These are phyloP conservation scores for Xylota segnis DNA, from an alignment of 2,888 invertebrate species.

Conservation along the genomic window DNA sequence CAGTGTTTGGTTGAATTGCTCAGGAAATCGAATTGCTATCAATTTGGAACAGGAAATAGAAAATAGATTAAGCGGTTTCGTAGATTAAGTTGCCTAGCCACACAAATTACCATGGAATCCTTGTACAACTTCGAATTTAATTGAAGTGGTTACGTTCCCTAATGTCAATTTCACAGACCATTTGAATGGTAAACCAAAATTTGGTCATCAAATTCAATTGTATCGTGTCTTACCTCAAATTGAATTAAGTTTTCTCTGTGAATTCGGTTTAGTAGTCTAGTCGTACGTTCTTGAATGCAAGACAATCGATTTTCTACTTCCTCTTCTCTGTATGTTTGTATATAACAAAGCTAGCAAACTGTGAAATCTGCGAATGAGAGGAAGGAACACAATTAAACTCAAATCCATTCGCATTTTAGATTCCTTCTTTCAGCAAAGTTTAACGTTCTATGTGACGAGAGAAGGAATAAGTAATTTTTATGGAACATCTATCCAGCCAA, in stretches of 20 bases:
- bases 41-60: conserved; percentile 7
- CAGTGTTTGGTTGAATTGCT: neutral
- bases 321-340: neutral
- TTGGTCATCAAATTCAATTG: neutral
- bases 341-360: neutral
- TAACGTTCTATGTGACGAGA: neutral
- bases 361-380: neutral
- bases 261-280: neutral
- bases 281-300: neutral
- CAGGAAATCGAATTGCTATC: neutral
- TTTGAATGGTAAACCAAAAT: neutral
- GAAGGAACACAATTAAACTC: too few species aligned
- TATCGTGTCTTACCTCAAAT: neutral
- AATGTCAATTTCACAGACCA: neutral
- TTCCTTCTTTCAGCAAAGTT: neutral
- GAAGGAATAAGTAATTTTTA: neutral
- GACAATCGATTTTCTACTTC: neutral
- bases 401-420: neutral
- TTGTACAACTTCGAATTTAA: conserved; percentile 9
- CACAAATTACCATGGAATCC: neutral
- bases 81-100: conserved; percentile 1
- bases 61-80: conserved; percentile 10
- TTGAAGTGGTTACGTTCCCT: conserved; percentile 4
- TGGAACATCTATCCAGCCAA: neutral
- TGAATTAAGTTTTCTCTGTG: neutral